Percentiles rank a stretch among this genome's conserved stretches.
Conservation (phyloP, 2,113 vertebrate species). For the Murina feae region DNA sequence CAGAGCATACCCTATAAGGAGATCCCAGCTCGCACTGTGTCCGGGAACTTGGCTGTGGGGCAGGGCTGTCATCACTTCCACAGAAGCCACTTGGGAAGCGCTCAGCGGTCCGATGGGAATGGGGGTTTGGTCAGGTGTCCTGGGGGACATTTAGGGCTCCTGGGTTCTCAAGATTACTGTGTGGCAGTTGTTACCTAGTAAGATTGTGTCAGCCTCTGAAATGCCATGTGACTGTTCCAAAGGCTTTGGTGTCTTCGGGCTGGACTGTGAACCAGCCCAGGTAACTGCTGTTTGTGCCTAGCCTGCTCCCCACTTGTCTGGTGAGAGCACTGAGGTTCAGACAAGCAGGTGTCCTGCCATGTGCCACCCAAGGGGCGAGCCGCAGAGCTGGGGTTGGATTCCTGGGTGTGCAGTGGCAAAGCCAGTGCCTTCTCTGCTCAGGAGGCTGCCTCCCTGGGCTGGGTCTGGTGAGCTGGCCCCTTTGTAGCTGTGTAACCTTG, state of each 20-base stretch:
- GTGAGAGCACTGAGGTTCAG: not conserved
- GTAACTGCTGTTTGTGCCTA: not conserved
- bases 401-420: not conserved
- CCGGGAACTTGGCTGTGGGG: slow-evolving; percentile 2
- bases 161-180: not conserved
- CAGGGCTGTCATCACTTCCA: not conserved
- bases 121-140: not conserved
- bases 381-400: not conserved
- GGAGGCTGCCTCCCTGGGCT: not conserved
- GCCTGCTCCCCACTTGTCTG: too few species aligned
- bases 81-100: not conserved
- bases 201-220: not conserved
- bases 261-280: not conserved
- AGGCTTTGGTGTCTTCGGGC: not conserved
- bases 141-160: not conserved
- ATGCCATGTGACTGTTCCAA: not conserved
- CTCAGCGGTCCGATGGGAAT: not conserved
- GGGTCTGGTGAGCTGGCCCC: too few species aligned
- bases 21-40: not conserved
- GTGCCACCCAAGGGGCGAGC: not conserved
- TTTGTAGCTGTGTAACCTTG: not conserved
- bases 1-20: slow-evolving; percentile 66
- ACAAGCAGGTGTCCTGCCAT: not conserved
- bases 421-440: not conserved
- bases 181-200: not conserved